Evolutionary conservation across 2,113 vertebrate genomes (phyloP), one percentile per base, ranked within the genome.

Genomic region (Drymodes brunneopygia): DNA sequence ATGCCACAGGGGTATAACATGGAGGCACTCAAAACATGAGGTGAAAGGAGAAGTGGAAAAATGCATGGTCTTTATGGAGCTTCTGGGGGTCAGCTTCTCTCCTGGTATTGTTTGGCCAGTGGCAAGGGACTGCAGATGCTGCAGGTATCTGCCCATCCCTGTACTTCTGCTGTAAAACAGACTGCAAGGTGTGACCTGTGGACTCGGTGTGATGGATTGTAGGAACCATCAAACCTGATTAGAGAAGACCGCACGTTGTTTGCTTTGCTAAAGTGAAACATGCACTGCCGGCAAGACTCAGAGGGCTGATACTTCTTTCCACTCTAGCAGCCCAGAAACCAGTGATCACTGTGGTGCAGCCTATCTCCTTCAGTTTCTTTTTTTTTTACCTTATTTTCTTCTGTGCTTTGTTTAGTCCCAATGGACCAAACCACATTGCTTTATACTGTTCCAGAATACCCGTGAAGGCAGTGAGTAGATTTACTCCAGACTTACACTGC

Each of bases 251-350:
- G 0, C 14, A 23, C 11, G 56, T 67, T 21, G 11, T n/a, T 58
- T 35, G 12, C 61, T 88, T 85, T 84, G 33, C 56, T 78, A 28
- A 57, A 24, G 27, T 13, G 15, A 85, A 88, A 75, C 27, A 11
- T 2, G 11, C 1, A 3, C 13, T 0, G 0, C 33, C n/a, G n/a
- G 16, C 15, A 74, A 54, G 40, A 40, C 27, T 67, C 2, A 2
- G 53, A 84, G 81, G 11, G 15, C 24, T 72, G 36, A 20, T 48
- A 15, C 7, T n/a, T 18, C 36, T 23, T 72, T 50, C 72, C 83
- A 11, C 42, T 15, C 33, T 51, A 36, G 15, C 8, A 40, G 18
- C 28, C 40, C 25, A 85, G 58, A 60, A 33, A 48, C 2, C 21
- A 61, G 6, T 4, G 5, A n/a, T 42, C 12, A 7, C 33, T 47